Percentiles rank a stretch among this genome's conserved stretches.
These are phyloP conservation scores for Cariama cristata DNA, from an alignment of 2,113 vertebrate species.

Conservation along the genomic window DNA sequence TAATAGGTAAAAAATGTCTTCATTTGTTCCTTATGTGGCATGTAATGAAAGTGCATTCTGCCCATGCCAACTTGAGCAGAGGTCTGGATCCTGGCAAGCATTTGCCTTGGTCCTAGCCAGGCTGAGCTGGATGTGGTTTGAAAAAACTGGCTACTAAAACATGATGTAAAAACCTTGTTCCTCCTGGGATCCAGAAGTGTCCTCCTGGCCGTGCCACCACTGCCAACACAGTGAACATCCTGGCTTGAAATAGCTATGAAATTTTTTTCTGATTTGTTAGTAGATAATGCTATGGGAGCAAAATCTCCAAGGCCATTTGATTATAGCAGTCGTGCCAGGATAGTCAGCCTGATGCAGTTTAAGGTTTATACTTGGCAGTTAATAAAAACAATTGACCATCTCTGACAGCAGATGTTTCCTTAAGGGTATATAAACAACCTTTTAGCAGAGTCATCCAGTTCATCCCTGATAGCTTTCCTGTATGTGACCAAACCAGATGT, in stretches of 20 bases:
- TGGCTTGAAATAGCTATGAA: not conserved
- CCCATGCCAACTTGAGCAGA: not conserved
- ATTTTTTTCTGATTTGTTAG: not conserved
- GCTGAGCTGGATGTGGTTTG: not conserved
- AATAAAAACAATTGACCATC: not conserved
- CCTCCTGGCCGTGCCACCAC: not conserved
- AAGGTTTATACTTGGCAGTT: not conserved
- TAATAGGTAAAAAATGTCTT: not conserved
- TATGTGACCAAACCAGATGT: not conserved
- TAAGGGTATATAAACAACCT: not conserved
- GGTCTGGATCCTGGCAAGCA: not conserved
- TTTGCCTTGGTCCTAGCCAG: not conserved
- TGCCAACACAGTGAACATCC: not conserved
- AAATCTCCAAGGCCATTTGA: not conserved
- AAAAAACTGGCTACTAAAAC: not conserved
- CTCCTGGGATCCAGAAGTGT: not conserved
- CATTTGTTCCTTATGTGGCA: not conserved
- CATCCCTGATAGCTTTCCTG: not conserved
- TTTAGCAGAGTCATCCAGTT: not conserved
- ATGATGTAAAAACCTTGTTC: not conserved
- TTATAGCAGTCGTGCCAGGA: not conserved
- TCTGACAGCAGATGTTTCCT: constrained; percentile 3
- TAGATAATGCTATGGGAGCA: not conserved
- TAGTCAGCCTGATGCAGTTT: not conserved
- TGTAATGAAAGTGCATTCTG: not conserved